Evolutionary conservation across 1,140 invertebrate genomes (phyloP).

Genomic region (Hormaphis cornu): DNA sequence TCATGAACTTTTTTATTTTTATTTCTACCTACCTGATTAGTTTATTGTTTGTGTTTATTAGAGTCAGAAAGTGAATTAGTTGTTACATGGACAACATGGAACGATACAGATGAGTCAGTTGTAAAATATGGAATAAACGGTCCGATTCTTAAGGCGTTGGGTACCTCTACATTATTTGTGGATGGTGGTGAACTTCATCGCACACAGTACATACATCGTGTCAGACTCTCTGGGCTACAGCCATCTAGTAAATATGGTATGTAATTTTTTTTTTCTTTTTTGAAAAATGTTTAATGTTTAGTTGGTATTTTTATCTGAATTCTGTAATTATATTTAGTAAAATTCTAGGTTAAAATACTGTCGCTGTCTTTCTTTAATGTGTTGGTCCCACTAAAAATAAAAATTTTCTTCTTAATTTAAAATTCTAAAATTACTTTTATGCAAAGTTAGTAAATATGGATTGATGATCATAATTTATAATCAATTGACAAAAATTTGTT

Average conservation of each 20-base stretch:
- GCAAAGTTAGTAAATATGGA: too few species aligned
- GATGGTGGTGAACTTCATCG: constrained; percentile 65
- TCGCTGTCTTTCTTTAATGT: too few species aligned
- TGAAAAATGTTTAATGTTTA: background rate
- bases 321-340: too few species aligned
- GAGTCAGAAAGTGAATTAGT: constrained; percentile 51
- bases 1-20: too few species aligned
- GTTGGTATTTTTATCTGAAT: too few species aligned
- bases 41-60: background rate
- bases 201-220: constrained; percentile 72
- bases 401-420: too few species aligned
- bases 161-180: constrained; percentile 57
- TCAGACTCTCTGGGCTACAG: constrained; percentile 49
- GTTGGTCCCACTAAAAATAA: too few species aligned
- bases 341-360: too few species aligned
- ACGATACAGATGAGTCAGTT: constrained; percentile 55
- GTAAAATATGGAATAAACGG: constrained; percentile 66
- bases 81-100: constrained; percentile 81
- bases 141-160: constrained; percentile 48
- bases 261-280: constrained; percentile 35
- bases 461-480: too few species aligned
- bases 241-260: constrained; percentile 56
- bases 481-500: too few species aligned
- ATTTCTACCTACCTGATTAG: too few species aligned
- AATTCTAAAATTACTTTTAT: too few species aligned